Percentiles rank a stretch among this genome's conserved stretches.
These are phyloP conservation scores for Panopea generosa DNA, from an alignment of 2,888 invertebrate genomes.

Conservation along the genomic window DNA sequence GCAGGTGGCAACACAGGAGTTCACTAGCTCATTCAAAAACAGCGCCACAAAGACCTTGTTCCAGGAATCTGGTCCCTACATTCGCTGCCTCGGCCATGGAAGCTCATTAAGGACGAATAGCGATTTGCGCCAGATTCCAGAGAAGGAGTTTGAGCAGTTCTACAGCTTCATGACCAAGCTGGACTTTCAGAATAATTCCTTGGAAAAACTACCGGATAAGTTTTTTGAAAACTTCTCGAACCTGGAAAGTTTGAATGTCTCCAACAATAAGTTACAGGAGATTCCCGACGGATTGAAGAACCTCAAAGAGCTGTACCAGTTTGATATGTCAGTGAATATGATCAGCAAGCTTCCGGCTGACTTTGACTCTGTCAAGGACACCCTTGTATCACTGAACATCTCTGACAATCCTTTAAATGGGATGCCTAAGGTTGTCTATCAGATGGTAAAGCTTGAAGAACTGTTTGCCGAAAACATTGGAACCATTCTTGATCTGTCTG, in stretches of 20 bases:
- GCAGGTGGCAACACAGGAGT: constrained; percentile 44
- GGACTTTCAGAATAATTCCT: constrained; percentile 67
- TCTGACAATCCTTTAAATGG: constrained; percentile 71
- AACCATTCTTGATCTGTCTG: constrained; percentile 50
- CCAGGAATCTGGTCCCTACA: constrained; percentile 5
- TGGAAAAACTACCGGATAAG: constrained; percentile 63
- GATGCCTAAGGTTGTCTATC: constrained; percentile 59
- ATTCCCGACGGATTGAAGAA: constrained; percentile 57
- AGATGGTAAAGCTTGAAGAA: constrained; percentile 61
- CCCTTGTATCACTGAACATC: constrained; percentile 68
- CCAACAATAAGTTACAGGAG: constrained; percentile 64
- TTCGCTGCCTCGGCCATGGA: constrained; percentile 67
- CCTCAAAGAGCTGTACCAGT: constrained; percentile 24
- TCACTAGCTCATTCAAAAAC: constrained; percentile 28
- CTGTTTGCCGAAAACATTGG: constrained; percentile 74
- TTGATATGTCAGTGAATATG: constrained; percentile 67
- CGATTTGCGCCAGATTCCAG: constrained; percentile 42
- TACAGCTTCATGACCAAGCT: constrained; percentile 65
- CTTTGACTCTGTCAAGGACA: constrained; percentile 46
- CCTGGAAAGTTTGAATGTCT: constrained; percentile 65
- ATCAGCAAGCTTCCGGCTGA: constrained; percentile 63
- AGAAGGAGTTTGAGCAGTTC: constrained; percentile 47
- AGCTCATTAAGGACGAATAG: constrained; percentile 57
- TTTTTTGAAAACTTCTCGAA: constrained; percentile 52
- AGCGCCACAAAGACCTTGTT: no score